Base-by-base conservation (phyloP, 2,797 vertebrate genomes). In the Peromyscus eremicus region DNA sequence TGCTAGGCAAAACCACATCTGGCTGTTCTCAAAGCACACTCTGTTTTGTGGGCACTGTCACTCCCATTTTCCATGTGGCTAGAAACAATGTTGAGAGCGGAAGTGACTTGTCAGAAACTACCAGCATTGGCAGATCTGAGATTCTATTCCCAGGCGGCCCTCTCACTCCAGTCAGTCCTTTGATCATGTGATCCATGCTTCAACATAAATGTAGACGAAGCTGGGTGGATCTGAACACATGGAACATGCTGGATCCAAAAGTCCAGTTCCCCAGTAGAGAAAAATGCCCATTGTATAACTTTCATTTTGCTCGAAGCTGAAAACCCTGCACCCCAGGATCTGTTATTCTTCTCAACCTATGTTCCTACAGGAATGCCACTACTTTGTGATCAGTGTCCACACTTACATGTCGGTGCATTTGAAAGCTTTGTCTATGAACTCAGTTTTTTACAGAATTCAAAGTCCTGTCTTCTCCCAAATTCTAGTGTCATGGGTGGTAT, bases 391-490 rank as follows among this genome's bases (percentile, higher is more conserved):
- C 19, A 57, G 37, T 57, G 37, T 92, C 57, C 6, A 60, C 23
- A 32, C 3, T 55, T 25, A 49, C 9, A 37, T n/a, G 19, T 60
- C 55, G 2, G 46, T 25, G 25, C 16, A 89, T 7, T 89, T 55
- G 27, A 29, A n/a, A 79, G 68, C 34, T 90, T 55, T 91, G 52
- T 81, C 43, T 49, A 7, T 95, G 75, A 81, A 68, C 19, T 84
- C 87, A 83, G 12, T 88, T 25, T 32, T 46, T 60, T 46, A 37
- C 89, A 86, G 49, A 94, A 75, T 68, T 94, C 32, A 89, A 84
- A 19, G 57, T 85, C 46, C 7, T 49, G 9, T 14, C 52, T 77
- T 64, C 52, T 93, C 75, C 73, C 86, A 87, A 81, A 46, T 85
- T 82, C 34, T 68, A n/a, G 85, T 16, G 4, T 32, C 93, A 70